A percentile compares a stretch with the other conserved stretches of the same genome.
phyloP scores from a whole-genome alignment of 2,888 invertebrate genomes.

The Agrotis segetum region DNA sequence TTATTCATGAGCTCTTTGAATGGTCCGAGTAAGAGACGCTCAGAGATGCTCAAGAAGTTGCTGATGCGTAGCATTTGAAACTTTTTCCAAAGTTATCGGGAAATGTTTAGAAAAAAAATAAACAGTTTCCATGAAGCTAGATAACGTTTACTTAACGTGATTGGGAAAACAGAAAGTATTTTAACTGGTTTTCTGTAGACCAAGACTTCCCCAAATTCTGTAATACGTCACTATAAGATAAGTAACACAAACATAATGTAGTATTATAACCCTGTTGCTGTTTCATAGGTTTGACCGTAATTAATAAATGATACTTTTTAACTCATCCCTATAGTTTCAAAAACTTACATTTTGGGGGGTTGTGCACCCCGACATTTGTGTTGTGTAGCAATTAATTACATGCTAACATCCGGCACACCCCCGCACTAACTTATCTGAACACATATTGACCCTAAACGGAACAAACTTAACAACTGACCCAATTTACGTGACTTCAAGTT shows the following conservation, averaged over 20 bases:
- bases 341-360: background rate
- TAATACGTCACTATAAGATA: background rate
- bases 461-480: background rate
- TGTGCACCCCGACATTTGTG: conserved; percentile 6
- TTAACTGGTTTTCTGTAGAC: no score
- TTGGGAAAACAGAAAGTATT: background rate
- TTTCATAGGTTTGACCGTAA: background rate
- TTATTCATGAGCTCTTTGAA: conserved; percentile 38
- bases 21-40: conserved; percentile 10
- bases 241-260: background rate
- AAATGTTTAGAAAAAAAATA: background rate
- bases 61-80: background rate
- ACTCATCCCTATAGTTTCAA: background rate
- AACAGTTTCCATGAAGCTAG: background rate
- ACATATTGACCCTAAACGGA: conserved; percentile 19
- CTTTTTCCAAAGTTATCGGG: background rate
- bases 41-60: background rate
- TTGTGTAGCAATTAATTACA: conserved; percentile 25
- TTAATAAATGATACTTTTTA: background rate
- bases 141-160: background rate
- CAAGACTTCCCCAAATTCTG: background rate
- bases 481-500: conserved; percentile 6
- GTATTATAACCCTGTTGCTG: background rate
- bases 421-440: conserved; percentile 24
- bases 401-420: background rate